Base-by-base conservation (phyloP, 1,140 invertebrate species). In the Caenorhabditis remanei region DNA sequence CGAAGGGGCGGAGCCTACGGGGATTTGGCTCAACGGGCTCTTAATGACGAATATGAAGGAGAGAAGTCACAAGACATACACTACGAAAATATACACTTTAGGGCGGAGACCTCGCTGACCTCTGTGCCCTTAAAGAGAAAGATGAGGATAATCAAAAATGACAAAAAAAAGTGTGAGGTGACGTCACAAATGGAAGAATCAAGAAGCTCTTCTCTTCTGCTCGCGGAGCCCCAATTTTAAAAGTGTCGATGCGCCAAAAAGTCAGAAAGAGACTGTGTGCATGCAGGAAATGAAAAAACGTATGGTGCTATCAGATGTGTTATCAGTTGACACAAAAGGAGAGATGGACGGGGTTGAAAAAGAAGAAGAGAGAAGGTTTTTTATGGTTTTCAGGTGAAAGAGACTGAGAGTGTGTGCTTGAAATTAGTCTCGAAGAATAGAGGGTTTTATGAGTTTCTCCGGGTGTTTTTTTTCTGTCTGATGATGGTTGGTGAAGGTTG, bases 141-240 rank as follows among this genome's bases (percentile, higher is more conserved):
- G 6, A 32, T 79, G 71, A 79, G 46, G 71, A 79, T 79, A 79
- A 79, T 79, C 71, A 79, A 79, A 79, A 50, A 19, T 53, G 71
- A 79, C 46, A 50, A 79, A 79, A 50, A 79, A 79, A 50, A 79
- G 40, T 32, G 16, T 4, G 46, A 50, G 21, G 11, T 50, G 46
- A 79, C 71, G 71, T 79, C 71, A 79, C 24, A 4, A 48, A 40
- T 16, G 40, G 24, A 14, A 11, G 9, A 53, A 53, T 11, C 56
- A 32, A 9, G n/a, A 63, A 63, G 21, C 55, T 53, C 50, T 16
- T 58, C 19, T 32, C 32, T 32, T 32, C 32, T 32, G 32, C 65
- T 71, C 11, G 41, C 14, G 21, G 46, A 48, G 71, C 43, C 3
- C 7, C 13, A 50, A 71, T 71, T 71, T 46, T 71, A 9, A 71